Evolutionary conservation across 2,888 invertebrate genomes (phyloP), one percentile per base, ranked within the genome.

Genomic region (Entomobrya proxima): DNA sequence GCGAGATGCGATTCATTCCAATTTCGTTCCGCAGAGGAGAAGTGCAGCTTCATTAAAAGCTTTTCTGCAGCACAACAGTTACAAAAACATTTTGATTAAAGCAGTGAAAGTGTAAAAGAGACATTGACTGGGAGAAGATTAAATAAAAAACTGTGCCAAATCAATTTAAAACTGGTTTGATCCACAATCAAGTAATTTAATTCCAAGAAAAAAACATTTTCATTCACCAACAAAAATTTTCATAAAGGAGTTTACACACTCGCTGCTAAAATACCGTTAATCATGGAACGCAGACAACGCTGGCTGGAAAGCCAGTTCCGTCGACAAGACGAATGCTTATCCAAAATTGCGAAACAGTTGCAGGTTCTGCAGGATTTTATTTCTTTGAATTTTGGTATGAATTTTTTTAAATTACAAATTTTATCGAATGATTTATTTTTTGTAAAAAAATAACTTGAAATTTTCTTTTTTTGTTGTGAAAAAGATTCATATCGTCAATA

Each of bases 301-400:
- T 86, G 86, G 86, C 75, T 86, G 35, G 86, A 86, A 76, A 69
- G 50, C 30, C 86, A 86, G 83, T 86, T 86, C 35, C 74, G 86
- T 18, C 18, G 78, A 27, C 86, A 86, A 15, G 86, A 86, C 30
- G 78, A 82, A 6, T 61, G 83, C 67, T 32, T 86, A 13, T 47
- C 83, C 3, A 86, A 86, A 75, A 78, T 86, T 24, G 82, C 86
- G 5, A 86, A 83, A 64, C 86, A 86, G 58, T 30, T 83, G 9
- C 82, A 86, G 40, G 79, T 86, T 11, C 83, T 86, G 4, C 86
- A 86, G 83, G 86, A 86, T 44, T 86, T 86, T 61, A 86, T 86
- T 15, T 78, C 86, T 6, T 74, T 86, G 4, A 82, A 86, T 61
- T 86, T 86, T 75, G 86, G 86, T 86, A 80, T 80, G 75, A 27